Base-by-base conservation (phyloP, 1,140 invertebrate species). In the Mactra quadrangularis region DNA sequence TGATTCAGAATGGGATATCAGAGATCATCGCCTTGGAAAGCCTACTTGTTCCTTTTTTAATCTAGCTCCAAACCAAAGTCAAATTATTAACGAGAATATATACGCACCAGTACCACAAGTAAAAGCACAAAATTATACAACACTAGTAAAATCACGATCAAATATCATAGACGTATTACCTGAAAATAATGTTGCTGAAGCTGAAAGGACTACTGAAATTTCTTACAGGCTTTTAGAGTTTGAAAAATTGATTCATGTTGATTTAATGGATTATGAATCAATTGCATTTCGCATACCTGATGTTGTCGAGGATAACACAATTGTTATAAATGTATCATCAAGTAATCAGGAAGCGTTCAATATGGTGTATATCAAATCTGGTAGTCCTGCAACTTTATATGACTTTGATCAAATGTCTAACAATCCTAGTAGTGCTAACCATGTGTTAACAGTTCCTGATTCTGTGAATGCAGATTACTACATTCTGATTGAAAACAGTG, bases 1-100 rank as follows among this genome's bases (percentile, higher is more conserved):
- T 25, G 55, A 75, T 75, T 6, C 31, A 4, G 22, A n/a, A 7
- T 75, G 52, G 71, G 55, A 59, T 29, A 75, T 75, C 29, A 59
- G 13, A 15, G 71, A 75, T 19, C 9, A 17, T 7, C 53, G 59
- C 29, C 9, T 75, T 6, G 71, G 52, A 31, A 1, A 41, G 22
- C 38, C 71, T 25, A 1, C 9, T 15, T 75, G 71, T 35, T 22
- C 9, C 2, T 9, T 11, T 11, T 59, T 75, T 59, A 38, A 17
- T 38, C 7, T 75, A 25, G 22, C 0, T 19, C 31, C 53, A 11
- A 59, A 59, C 7, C 31, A 4, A 27, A n/a, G 4, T 15, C 0
- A 60, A 9, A 4, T 0, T 13, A 3, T 19, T 13, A 25, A 17
- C 11, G 7, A 27, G 4, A 15, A 29, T 13, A 1, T 75, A 27